Conservation (phyloP, 1,140 invertebrate genomes). For the Latrodectus geometricus region DNA sequence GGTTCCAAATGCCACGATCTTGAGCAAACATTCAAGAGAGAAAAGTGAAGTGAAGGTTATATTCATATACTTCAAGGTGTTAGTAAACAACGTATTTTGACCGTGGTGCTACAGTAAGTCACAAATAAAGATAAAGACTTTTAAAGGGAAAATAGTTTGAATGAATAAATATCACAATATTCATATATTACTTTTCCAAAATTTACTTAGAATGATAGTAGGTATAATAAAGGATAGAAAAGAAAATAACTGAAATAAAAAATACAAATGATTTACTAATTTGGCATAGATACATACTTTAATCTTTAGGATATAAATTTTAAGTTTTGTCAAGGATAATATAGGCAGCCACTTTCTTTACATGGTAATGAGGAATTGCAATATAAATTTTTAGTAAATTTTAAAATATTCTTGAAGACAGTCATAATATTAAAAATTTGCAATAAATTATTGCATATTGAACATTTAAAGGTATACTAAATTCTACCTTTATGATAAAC, state of each 20-base stretch:
- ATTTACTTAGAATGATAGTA: conserved; percentile 1
- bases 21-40: conserved; percentile 97
- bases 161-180: conserved; percentile 37
- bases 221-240: conserved; percentile 31
- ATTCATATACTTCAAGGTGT: conserved; percentile 73
- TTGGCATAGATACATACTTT: background rate
- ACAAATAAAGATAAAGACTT: conserved; percentile 59
- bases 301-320: too few species aligned
- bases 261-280: background rate
- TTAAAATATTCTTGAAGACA: too few species aligned
- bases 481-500: too few species aligned
- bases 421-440: too few species aligned
- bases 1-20: conserved; percentile 97
- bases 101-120: conserved; percentile 59
- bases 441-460: too few species aligned
- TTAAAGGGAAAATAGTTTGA: conserved; percentile 18
- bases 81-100: conserved; percentile 42
- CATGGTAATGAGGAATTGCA: too few species aligned
- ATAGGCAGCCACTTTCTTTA: too few species aligned
- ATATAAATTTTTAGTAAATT: too few species aligned
- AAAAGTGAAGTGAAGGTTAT: conserved; percentile 98
- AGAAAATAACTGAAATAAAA: conserved; percentile 17
- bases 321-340: too few species aligned
- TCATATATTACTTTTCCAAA: conserved; percentile 14
- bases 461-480: too few species aligned